Percentiles rank a stretch among this genome's conserved stretches.
Conservation (phyloP, 1,140 invertebrate genomes). For the Camponotus pennsylvanicus region DNA sequence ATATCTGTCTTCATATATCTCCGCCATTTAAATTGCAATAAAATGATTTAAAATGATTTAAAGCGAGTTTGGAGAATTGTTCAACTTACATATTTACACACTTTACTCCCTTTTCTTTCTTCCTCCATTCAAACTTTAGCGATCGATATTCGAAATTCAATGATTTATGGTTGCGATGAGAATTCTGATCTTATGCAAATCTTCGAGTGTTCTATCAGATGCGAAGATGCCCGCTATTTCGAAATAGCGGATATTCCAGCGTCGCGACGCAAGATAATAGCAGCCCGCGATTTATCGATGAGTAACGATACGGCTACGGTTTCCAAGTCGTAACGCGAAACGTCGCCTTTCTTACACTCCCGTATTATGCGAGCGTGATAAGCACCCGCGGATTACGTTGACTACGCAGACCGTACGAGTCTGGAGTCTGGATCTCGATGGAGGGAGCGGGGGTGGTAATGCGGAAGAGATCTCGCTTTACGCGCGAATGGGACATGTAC, state of each 20-base stretch:
- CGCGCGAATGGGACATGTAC: neutral
- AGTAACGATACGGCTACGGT: conserved; percentile 17
- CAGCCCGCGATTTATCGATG: conserved; percentile 37
- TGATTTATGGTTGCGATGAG: conserved; percentile 5
- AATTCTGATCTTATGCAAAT: conserved; percentile 36
- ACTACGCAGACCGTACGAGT: conserved; percentile 22
- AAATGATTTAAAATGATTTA: neutral
- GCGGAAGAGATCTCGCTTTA: conserved; percentile 4
- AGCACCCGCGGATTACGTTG: conserved; percentile 41
- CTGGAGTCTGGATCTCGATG: conserved; percentile 25
- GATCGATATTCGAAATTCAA: conserved; percentile 23
- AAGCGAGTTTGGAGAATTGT: neutral
- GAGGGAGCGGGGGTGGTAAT: neutral
- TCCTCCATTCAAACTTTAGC: neutral
- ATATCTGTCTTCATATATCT: neutral
- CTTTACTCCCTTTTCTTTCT: too few relatives aligned
- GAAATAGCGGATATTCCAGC: conserved; percentile 1
- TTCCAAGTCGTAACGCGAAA: neutral
- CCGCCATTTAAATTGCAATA: neutral
- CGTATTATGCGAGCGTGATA: conserved; percentile 47
- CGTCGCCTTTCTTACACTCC: conserved; percentile 31
- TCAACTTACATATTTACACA: neutral
- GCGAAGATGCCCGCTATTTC: conserved; percentile 12
- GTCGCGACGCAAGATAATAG: conserved; percentile 16
- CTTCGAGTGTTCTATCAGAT: neutral